A percentile compares a stretch with the other conserved stretches of the same genome.
Evolutionary conservation across 2,888 invertebrate species (phyloP).

Genomic region (Furcula furcula): DNA sequence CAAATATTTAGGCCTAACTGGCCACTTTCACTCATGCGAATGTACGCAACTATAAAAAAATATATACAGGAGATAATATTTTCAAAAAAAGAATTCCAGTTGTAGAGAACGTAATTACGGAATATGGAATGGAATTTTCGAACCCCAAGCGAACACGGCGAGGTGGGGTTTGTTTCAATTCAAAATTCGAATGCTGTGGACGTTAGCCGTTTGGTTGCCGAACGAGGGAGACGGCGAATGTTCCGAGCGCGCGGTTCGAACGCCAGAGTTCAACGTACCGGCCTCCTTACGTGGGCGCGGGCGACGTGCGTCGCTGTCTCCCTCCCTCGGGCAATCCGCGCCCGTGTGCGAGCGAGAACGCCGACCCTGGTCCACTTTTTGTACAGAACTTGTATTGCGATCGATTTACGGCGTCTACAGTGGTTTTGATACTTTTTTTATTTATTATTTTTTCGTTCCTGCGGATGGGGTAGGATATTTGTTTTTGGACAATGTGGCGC

Average conservation of each 20-base stretch:
- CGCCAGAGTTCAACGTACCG: conserved; percentile 70
- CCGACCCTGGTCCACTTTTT: conserved; percentile 65
- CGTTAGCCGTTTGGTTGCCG: conserved; percentile 41
- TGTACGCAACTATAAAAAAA: background rate
- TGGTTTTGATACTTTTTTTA: conserved; percentile 54
- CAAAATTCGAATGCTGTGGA: conserved; percentile 36
- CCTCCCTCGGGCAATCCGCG: conserved; percentile 29
- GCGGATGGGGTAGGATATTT: conserved; percentile 5
- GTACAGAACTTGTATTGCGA: conserved; percentile 74
- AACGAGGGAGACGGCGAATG: conserved; percentile 51
- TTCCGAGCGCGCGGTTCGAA: conserved; percentile 45
- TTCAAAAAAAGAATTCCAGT: background rate
- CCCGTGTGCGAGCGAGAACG: conserved; percentile 40
- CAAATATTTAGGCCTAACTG: background rate
- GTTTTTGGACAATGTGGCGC: background rate
- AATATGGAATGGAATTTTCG: conserved; percentile 27
- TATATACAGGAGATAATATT: background rate
- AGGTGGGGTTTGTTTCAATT: conserved; percentile 33
- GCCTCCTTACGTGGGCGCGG: conserved; percentile 72
- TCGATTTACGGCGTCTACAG: conserved; percentile 57
- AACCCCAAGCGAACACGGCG: conserved; percentile 26
- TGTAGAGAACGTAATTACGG: conserved; percentile 11
- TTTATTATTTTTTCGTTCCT: conserved; percentile 20
- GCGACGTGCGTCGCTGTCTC: conserved; percentile 49
- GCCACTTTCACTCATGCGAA: background rate